Percentiles rank a stretch among this genome's conserved stretches.
phyloP scores from a whole-genome alignment of 2,113 vertebrate species.

The Aspidoscelis tigris region DNA sequence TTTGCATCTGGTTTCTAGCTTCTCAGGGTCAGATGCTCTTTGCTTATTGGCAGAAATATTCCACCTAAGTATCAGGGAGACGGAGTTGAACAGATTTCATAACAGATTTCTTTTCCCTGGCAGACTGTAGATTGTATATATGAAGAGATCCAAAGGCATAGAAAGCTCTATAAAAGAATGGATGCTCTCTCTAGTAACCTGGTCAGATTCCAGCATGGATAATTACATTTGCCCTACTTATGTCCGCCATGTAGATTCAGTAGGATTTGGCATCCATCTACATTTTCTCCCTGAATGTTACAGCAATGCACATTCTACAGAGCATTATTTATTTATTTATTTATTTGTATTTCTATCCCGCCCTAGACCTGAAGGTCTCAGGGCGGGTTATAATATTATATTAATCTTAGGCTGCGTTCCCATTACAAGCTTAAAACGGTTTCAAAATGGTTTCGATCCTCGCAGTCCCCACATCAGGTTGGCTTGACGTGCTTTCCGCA shows the following conservation, averaged over 20 bases:
- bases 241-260: background rate
- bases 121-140: background rate
- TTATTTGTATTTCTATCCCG: too few species aligned
- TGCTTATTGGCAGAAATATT: constrained; percentile 45
- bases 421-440: too few species aligned
- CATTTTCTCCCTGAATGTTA: constrained; percentile 16
- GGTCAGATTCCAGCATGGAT: background rate
- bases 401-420: too few species aligned
- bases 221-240: constrained; percentile 6
- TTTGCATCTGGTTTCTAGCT: constrained; percentile 44
- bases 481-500: too few species aligned
- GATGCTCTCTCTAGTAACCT: background rate
- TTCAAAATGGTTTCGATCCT: too few species aligned
- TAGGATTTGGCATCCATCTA: constrained; percentile 8
- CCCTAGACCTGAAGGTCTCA: too few species aligned
- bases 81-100: constrained; percentile 14
- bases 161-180: background rate
- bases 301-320: background rate
- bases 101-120: constrained; percentile 18
- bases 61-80: constrained; percentile 12
- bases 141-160: background rate
- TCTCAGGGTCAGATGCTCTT: constrained; percentile 41
- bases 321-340: background rate
- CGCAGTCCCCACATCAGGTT: too few species aligned
- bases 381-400: too few species aligned